Evolutionary conservation across 2,113 vertebrate genomes (phyloP), one percentile per base, ranked within the genome.

Genomic region (Scomber japonicus): DNA sequence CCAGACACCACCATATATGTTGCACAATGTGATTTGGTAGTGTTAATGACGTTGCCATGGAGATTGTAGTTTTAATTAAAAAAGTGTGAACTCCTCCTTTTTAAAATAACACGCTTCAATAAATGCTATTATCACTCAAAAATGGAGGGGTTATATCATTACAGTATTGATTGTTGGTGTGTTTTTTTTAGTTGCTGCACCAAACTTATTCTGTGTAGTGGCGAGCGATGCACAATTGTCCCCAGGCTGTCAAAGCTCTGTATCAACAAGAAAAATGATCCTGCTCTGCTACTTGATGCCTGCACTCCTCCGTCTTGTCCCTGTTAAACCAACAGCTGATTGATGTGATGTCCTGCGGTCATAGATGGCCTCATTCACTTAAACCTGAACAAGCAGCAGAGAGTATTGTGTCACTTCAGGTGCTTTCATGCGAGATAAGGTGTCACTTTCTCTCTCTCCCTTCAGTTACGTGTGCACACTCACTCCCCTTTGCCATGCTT

Each of bases 311-410:
- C 12, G 15, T 59, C 48, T 49, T 63, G 24, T 85, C 64, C 16
- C 11, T 4, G 16, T 79, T 56, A 48, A 30, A 51, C 60, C 24
- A 59, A 46, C 75, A 60, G 62, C 59, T 76, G 82, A 81, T 81
- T 78, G 72, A 69, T 75, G 74, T 53, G 61, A 63, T 77, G 64
- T 78, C 82, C 77, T 66, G 90, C 62, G 16, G 69, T 82, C 65
- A 60, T 13, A 8, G 50, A 75, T 15, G 55, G 62, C 67, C 59
- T 6, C 40, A 55, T 70, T 81, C 54, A 46, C 45, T 55, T 65
- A 56, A 68, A 80, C 81, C 27, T 19, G 59, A 79, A 66, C 12
- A 73, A 77, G 71, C 81, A 71, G 51, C 69, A 55, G 60, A 50
- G 21, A 54, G 49, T 67, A 30, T 87, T 80, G 17, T 70, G 72